Percentiles rank a stretch among this genome's conserved stretches.
These are phyloP conservation scores for Karalla daura DNA, from an alignment of 2,797 vertebrate genomes.

Conservation along the genomic window DNA sequence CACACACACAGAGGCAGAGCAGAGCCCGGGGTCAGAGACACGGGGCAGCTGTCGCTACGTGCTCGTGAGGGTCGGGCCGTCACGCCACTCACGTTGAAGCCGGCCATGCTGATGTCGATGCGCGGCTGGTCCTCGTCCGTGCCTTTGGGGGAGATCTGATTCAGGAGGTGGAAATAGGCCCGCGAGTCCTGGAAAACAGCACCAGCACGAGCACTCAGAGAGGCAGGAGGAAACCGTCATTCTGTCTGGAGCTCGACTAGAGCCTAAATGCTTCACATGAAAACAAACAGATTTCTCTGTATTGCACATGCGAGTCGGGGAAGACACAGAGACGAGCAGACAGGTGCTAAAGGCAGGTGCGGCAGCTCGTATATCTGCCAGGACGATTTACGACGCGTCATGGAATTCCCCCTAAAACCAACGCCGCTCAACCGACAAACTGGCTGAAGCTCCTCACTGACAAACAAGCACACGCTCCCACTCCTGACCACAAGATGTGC, in stretches of 20 bases:
- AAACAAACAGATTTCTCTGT: no score
- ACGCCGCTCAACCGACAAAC: neutral
- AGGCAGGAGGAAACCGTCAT: no score
- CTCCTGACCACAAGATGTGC: conserved; percentile 1
- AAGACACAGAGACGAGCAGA: neutral
- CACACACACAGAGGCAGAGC: no score
- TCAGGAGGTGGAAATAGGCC: conserved; percentile 97
- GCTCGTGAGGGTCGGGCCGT: conserved; percentile 19
- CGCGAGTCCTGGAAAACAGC: conserved; percentile 88
- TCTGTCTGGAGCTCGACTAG: no score
- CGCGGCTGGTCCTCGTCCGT: conserved; percentile 90
- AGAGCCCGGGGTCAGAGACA: conserved; percentile 19
- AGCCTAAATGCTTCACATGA: no score
- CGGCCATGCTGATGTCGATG: conserved; percentile 93
- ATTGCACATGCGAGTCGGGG: no score
- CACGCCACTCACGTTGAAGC: conserved; percentile 89
- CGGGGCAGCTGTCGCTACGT: conserved; percentile 27
- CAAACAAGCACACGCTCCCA: conserved; percentile 1
- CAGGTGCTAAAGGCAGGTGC: neutral
- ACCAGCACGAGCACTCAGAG: neutral
- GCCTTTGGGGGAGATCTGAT: conserved; percentile 97
- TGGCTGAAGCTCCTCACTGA: neutral
- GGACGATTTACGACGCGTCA: conserved; percentile 1
- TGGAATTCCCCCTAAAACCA: neutral
- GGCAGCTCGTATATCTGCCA: neutral